Percentiles rank a stretch among this genome's conserved stretches.
Evolutionary conservation across 1,140 invertebrate genomes (phyloP).

Genomic region (Drosophila elegans): DNA sequence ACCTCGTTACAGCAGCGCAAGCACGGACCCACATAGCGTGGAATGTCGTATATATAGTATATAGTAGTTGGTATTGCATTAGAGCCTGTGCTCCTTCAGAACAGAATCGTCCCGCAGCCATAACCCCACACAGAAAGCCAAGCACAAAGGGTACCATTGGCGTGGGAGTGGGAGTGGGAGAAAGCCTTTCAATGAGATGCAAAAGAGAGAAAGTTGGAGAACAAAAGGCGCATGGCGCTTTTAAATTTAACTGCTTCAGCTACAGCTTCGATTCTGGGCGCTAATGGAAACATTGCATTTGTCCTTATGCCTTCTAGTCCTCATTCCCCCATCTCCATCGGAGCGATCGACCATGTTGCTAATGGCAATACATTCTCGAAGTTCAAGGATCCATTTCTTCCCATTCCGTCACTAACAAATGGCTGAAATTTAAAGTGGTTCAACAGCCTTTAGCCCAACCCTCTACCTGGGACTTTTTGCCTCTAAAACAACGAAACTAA

Average conservation of each 20-base stretch:
- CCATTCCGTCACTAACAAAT: background rate
- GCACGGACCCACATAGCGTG: constrained; percentile 2
- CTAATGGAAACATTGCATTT: constrained; percentile 39
- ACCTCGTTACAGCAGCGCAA: constrained; percentile 60
- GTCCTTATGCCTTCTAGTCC: background rate
- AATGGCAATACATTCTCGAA: constrained; percentile 7
- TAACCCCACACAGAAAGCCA: constrained; percentile 26
- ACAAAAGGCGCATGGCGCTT: constrained; percentile 49
- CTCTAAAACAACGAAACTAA: constrained; percentile 1
- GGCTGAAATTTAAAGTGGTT: background rate
- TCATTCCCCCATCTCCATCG: background rate
- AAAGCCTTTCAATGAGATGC: constrained; percentile 36
- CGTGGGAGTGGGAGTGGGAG: background rate
- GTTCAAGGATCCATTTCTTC: constrained; percentile 2
- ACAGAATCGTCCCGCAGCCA: constrained; percentile 35
- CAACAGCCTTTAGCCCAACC: too few species aligned
- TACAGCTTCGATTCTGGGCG: constrained; percentile 34
- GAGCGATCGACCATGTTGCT: background rate
- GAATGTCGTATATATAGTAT: background rate
- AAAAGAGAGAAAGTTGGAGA: constrained; percentile 52
- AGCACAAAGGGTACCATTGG: constrained; percentile 13
- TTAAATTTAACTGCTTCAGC: constrained; percentile 37
- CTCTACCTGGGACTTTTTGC: constrained; percentile 2
- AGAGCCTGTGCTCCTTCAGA: constrained; percentile 32
- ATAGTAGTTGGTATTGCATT: constrained; percentile 47